Base-by-base conservation (phyloP, 2,888 invertebrate genomes). In the Asteroscopus sphinx region DNA sequence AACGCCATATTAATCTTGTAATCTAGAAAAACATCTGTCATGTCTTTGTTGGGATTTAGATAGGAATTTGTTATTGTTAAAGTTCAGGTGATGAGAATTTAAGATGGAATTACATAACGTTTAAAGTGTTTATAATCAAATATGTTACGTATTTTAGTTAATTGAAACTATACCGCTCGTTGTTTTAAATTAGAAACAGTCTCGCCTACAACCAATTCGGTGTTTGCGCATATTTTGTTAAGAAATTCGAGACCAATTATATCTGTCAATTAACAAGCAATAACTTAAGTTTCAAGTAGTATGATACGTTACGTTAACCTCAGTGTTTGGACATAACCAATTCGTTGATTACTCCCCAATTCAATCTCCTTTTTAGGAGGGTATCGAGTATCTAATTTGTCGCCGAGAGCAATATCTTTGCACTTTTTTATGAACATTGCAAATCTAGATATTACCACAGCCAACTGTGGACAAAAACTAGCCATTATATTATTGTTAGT, bases 401-500 rank as follows among this genome's bases (percentile, higher is more conserved):
- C 57, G 33, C 42, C 48, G 30, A 47, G 46, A 57, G 57, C 47
- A 54, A 62, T 62, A 62, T 73, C 51, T 68, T 51, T 47, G 25
- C 47, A 58, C 48, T 51, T 62, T 73, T 68, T 65, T 51, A 57
- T 57, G 61, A 49, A 66, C 45, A 65, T 76, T 75, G 62, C 64
- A 58, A 64, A 65, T 77, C 75, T 77, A 74, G 73, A 73, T 68
- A 61, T 76, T 73, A 68, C 73, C 64, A 65, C 69, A 69, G 70
- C 53, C 48, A 53, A 41, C 64, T 67, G 68, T 44, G 45, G 53
- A 74, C 77, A 79, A 82, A 83, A 81, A 85, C 65, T 69, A 41
- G 52, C 57, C 68, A 73, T 76, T 75, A 77, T 74, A 77, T 73
- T 76, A 75, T 79, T 79, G 74, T 74, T 61, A 68, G 59, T 61